These are phyloP conservation scores for Hemicordylus capensis DNA, from an alignment of 2,113 vertebrate species.

Conservation along the genomic window DNA sequence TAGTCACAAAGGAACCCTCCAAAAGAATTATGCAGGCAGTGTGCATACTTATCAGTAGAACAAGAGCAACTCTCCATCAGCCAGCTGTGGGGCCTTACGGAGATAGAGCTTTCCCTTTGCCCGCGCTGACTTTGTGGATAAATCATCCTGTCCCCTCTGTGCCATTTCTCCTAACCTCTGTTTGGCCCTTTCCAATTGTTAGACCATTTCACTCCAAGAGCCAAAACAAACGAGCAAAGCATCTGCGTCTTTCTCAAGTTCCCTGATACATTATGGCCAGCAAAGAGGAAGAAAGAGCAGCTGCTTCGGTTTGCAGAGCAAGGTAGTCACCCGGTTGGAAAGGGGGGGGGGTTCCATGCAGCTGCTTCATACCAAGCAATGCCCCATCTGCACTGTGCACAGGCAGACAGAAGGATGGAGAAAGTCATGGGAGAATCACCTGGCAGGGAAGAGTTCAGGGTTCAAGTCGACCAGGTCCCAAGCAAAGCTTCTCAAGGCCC, in stretches of 20 bases:
- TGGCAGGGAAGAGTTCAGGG: background rate
- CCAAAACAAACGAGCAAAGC: background rate
- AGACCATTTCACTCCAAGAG: constrained; percentile 20
- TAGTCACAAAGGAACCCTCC: constrained; percentile 59
- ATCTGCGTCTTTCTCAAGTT: background rate
- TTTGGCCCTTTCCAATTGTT: constrained; percentile 38
- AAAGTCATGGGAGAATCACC: rapidly evolving
- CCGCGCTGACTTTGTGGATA: constrained; percentile 50
- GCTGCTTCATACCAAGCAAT: rapidly evolving
- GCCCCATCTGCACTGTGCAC: rapidly evolving
- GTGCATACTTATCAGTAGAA: constrained; percentile 53
- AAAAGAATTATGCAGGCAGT: constrained; percentile 54
- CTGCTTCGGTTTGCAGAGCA: background rate
- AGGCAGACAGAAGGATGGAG: rapidly evolving
- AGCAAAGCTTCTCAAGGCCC: rapidly evolving
- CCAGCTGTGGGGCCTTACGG: constrained; percentile 19
- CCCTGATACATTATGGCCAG: background rate
- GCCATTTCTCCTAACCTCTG: constrained; percentile 45
- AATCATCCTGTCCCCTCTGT: constrained; percentile 62
- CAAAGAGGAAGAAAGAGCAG: background rate
- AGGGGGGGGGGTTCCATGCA: rapidly evolving
- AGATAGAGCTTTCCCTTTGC: constrained; percentile 62
- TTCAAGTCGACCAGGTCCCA: background rate
- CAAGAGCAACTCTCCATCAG: constrained; percentile 47
- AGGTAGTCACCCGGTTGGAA: background rate